Conservation (phyloP, 1,140 invertebrate genomes). For the Lordiphosa mommai region DNA sequence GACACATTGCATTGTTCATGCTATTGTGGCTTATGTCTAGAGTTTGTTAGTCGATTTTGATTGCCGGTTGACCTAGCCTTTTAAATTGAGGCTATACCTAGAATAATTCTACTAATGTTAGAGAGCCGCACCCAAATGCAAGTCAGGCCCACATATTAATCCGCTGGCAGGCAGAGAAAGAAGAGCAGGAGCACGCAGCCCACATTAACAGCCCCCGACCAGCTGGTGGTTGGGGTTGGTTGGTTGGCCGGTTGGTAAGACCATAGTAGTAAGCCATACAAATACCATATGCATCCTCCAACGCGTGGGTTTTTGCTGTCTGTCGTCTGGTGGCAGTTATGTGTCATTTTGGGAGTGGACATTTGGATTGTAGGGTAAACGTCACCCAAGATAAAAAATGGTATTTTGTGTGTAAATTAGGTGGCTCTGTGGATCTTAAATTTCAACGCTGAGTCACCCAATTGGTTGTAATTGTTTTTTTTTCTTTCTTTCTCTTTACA, state of each 20-base stretch:
- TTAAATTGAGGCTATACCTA: constrained; percentile 28
- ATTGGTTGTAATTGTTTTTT: too few species aligned
- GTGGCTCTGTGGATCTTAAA: constrained; percentile 25
- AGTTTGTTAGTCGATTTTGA: constrained; percentile 35
- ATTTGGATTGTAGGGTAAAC: too few species aligned
- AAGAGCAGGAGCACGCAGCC: constrained; percentile 26
- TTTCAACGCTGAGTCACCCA: constrained; percentile 35
- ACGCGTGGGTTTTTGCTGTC: constrained; percentile 1
- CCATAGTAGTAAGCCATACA: constrained; percentile 48
- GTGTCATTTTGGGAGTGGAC: neutral
- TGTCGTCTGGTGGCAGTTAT: constrained; percentile 5
- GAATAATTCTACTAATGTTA: constrained; percentile 31
- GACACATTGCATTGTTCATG: constrained; percentile 6
- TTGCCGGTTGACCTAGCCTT: constrained; percentile 26
- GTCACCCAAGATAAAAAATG: constrained; percentile 22
- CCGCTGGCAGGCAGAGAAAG: constrained; percentile 17
- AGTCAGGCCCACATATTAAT: constrained; percentile 45
- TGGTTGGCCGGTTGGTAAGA: constrained; percentile 2
- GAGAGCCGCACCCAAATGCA: constrained; percentile 41
- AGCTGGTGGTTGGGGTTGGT: neutral
- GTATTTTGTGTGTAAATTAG: constrained; percentile 39
- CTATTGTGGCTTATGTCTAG: neutral
- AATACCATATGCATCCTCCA: constrained; percentile 19
- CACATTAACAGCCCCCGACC: constrained; percentile 43
- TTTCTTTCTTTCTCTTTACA: constrained; percentile 19